A percentile compares a stretch with the other conserved stretches of the same genome.
phyloP scores from a whole-genome alignment of 2,113 vertebrate genomes.

The Istiophorus platypterus region DNA sequence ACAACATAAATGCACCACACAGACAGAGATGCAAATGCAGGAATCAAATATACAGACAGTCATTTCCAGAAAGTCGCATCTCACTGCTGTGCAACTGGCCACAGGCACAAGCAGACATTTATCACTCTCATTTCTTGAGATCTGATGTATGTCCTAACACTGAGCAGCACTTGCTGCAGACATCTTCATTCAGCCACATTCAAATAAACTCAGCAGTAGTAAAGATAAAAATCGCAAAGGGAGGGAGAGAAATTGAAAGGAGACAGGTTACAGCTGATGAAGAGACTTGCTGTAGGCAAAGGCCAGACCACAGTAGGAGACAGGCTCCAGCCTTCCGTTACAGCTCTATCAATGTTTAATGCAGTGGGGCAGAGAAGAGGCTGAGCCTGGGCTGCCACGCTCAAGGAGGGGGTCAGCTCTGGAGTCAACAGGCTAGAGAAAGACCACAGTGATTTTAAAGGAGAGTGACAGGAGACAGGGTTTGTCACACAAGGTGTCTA shows the following conservation, averaged over 20 bases:
- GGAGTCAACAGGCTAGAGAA: slow-evolving; percentile 56
- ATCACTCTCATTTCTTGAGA: slow-evolving; percentile 77
- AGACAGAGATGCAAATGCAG: slow-evolving; percentile 71
- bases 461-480: slow-evolving; percentile 61
- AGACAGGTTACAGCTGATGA: slow-evolving; percentile 60
- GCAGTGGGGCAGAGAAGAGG: slow-evolving; percentile 65
- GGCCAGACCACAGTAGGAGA: slow-evolving; percentile 73
- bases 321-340: slow-evolving; percentile 78
- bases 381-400: slow-evolving; percentile 55
- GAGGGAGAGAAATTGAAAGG: slow-evolving; percentile 46
- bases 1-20: slow-evolving; percentile 78
- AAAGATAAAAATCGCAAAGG: slow-evolving; percentile 41
- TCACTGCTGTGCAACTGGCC: slow-evolving; percentile 76
- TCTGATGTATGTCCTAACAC: slow-evolving; percentile 61
- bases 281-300: slow-evolving; percentile 63
- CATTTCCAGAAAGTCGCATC: slow-evolving; percentile 85
- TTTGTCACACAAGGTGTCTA: slow-evolving; percentile 57
- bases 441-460: slow-evolving; percentile 51
- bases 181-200: slow-evolving; percentile 53
- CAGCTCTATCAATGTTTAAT: slow-evolving; percentile 82
- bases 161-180: slow-evolving; percentile 56
- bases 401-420: slow-evolving; percentile 71
- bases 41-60: slow-evolving; percentile 71
- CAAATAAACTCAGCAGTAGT: slow-evolving; percentile 62
- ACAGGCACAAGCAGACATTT: slow-evolving; percentile 72